Evolutionary conservation across 2,888 invertebrate genomes (phyloP).

Genomic region (Norana najaformis): DNA sequence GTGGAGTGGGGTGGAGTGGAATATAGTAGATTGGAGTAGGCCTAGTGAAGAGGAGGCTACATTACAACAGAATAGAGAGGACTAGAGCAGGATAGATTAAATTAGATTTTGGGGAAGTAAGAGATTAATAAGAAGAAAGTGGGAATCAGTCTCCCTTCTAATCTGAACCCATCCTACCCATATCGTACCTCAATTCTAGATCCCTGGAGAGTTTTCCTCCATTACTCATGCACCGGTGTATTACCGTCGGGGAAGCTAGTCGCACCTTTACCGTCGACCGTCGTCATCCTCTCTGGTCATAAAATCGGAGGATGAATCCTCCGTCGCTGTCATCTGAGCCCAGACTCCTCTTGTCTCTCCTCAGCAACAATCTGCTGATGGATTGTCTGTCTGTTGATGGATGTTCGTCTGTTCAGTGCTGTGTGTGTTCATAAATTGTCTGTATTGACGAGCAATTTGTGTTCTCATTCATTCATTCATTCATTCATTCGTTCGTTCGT

Average conservation of each 20-base stretch:
- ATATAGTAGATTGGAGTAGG: too few species aligned
- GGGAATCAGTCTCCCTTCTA: too few species aligned
- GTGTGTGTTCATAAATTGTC: too few species aligned
- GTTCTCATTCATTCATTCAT: too few species aligned
- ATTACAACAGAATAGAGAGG: too few species aligned
- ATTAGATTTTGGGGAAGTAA: too few species aligned
- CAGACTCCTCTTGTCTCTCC: neutral
- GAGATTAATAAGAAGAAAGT: too few species aligned
- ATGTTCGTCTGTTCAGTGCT: neutral
- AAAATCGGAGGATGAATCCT: neutral
- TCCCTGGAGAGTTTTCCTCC: neutral
- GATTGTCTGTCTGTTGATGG: neutral
- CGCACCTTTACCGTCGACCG: neutral
- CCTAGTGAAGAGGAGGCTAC: too few species aligned
- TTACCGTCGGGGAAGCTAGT: neutral
- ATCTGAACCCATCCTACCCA: too few species aligned
- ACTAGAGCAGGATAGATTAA: too few species aligned
- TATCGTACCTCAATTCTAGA: neutral
- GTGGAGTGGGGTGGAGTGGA: too few species aligned
- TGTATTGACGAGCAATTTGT: neutral
- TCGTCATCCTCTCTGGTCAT: neutral
- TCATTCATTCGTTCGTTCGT: too few species aligned
- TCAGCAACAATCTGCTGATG: neutral
- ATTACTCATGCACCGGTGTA: neutral
- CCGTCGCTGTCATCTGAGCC: neutral